These are phyloP conservation scores for Bubo bubo DNA, from an alignment of 2,113 vertebrate genomes.

Conservation along the genomic window DNA sequence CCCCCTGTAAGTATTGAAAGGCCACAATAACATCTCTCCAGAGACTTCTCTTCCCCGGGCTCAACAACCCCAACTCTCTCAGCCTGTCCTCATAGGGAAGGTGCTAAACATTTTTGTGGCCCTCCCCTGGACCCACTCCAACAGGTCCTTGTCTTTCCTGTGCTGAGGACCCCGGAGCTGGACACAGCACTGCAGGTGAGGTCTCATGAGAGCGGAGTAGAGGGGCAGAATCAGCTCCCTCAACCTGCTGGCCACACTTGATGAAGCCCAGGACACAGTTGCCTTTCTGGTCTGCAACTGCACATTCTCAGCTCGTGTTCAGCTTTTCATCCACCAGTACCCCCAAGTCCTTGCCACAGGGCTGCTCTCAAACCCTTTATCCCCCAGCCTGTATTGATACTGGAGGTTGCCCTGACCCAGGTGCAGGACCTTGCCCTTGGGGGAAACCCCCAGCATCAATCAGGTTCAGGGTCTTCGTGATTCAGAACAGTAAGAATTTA, in stretches of 20 bases:
- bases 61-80: neutral
- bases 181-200: accelerated
- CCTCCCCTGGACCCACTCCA: neutral
- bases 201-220: neutral
- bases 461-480: neutral
- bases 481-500: neutral
- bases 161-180: neutral
- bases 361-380: neutral
- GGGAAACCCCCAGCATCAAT: neutral
- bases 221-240: neutral
- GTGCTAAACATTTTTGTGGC: neutral
- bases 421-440: neutral
- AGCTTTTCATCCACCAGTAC: neutral
- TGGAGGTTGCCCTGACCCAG: accelerated
- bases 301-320: accelerated
- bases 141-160: neutral
- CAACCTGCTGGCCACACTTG: accelerated
- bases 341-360: neutral
- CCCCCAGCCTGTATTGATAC: neutral
- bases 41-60: neutral
- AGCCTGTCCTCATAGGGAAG: neutral
- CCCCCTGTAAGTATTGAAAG: neutral
- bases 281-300: neutral
- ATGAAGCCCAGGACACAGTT: neutral
- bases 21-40: neutral